Conservation (phyloP, 2,797 vertebrate species). For the Pteronotus mesoamericanus region DNA sequence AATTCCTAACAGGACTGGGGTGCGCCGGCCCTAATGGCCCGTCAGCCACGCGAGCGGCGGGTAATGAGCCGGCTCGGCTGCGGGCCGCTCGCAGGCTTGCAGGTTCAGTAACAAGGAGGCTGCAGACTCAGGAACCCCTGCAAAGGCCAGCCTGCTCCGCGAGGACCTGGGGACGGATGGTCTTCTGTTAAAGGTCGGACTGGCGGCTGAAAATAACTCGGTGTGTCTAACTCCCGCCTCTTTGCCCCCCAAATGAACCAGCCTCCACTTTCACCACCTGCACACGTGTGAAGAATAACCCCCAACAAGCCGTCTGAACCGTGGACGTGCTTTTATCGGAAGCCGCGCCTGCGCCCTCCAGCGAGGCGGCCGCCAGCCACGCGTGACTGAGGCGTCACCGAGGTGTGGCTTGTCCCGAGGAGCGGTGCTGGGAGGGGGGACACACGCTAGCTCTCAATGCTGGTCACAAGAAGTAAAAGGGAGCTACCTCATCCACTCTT, state of each 20-base stretch:
- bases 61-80: slow-evolving; percentile 67
- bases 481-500: neutral
- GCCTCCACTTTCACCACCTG: neutral
- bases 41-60: slow-evolving; percentile 66
- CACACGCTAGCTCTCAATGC: neutral
- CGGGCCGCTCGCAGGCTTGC: slow-evolving; percentile 63
- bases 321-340: neutral
- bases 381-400: accelerated
- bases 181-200: neutral
- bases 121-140: slow-evolving; percentile 18
- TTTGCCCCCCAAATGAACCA: neutral
- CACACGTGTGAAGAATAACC: neutral
- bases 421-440: accelerated
- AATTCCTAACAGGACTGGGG: slow-evolving; percentile 69
- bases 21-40: slow-evolving; percentile 67
- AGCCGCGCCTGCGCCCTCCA: accelerated
- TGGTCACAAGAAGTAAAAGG: neutral
- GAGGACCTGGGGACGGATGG: neutral
- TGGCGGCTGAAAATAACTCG: neutral
- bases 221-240: neutral
- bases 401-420: neutral
- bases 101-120: slow-evolving; percentile 83
- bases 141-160: too few species aligned
- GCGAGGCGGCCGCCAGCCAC: neutral
- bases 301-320: neutral